phyloP scores from a whole-genome alignment of 2,113 vertebrate genomes.

The Vanacampus margaritifer region DNA sequence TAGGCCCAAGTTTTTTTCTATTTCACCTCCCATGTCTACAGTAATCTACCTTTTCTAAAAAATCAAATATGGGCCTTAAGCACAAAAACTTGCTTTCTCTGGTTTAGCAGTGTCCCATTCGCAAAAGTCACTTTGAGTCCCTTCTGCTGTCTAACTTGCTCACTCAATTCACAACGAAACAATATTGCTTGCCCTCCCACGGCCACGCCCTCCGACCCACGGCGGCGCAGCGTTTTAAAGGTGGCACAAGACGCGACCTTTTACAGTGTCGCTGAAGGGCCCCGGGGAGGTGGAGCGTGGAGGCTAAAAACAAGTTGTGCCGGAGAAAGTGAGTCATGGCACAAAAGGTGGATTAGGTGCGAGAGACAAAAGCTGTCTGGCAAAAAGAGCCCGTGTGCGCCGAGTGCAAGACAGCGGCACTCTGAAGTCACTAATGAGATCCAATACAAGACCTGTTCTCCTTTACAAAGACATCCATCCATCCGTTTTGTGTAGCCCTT shows the following conservation, averaged over 20 bases:
- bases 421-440: conserved; percentile 3
- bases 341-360: conserved; percentile 2
- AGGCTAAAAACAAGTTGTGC: conserved; percentile 9
- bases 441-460: background rate
- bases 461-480: conserved; percentile 3
- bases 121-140: conserved; percentile 19
- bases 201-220: conserved; percentile 42
- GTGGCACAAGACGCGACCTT: conserved; percentile 40
- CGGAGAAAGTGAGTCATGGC: background rate
- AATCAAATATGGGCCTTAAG: background rate
- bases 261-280: conserved; percentile 33
- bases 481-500: background rate
- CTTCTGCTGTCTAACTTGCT: conserved; percentile 27
- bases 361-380: background rate
- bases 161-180: conserved; percentile 26
- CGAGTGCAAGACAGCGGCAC: background rate
- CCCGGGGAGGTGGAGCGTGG: conserved; percentile 11
- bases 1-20: too few relatives aligned
- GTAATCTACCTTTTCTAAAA: background rate
- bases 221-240: conserved; percentile 35
- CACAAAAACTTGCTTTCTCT: background rate
- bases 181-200: conserved; percentile 19
- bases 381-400: background rate
- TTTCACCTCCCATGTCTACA: background rate
- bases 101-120: conserved; percentile 3